A percentile compares a stretch with the other conserved stretches of the same genome.
Conservation (phyloP, 2,888 invertebrate genomes). For the Troides oblongomaculatus region DNA sequence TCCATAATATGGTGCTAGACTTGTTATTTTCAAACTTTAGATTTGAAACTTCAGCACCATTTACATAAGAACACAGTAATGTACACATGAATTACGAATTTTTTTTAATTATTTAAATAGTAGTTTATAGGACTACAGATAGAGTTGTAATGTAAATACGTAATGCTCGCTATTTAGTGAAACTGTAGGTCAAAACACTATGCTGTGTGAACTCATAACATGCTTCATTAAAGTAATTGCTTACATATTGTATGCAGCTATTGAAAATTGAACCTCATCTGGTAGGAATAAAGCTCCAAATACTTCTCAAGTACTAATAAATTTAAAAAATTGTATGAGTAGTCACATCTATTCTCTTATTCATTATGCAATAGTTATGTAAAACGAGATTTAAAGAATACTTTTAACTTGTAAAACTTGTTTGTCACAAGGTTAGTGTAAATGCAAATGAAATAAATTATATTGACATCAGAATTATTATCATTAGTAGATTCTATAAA, state of each 20-base stretch:
- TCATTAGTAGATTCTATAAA: too few species aligned
- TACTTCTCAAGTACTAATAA: background rate
- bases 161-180: background rate
- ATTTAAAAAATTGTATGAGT: too few species aligned
- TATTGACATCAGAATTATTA: too few species aligned
- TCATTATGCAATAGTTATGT: background rate
- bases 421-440: background rate
- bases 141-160: background rate
- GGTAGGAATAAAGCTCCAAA: background rate
- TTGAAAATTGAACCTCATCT: background rate
- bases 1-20: too few species aligned
- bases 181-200: background rate
- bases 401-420: background rate
- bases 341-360: background rate
- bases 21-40: too few species aligned
- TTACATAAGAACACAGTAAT: too few species aligned
- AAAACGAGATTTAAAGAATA: background rate
- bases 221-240: constrained; percentile 17
- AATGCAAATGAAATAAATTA: background rate
- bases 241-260: background rate
- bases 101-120: too few species aligned
- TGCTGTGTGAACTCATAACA: constrained; percentile 1
- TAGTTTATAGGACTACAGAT: background rate
- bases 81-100: too few species aligned
- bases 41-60: too few species aligned